Conservation (phyloP, 2,797 vertebrate species). For the Echeneis naucrates region DNA sequence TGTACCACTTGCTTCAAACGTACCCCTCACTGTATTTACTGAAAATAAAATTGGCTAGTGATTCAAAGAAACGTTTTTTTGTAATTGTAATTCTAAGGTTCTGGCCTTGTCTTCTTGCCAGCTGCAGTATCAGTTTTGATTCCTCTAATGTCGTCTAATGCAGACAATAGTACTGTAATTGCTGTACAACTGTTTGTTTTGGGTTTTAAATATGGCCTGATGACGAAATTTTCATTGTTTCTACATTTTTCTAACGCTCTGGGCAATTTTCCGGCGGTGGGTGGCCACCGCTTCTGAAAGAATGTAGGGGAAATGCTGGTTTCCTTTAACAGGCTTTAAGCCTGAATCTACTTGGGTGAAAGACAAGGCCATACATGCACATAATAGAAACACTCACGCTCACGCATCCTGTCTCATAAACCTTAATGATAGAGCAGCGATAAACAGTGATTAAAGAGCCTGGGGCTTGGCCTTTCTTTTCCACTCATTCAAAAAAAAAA, state of each 20-base stretch:
- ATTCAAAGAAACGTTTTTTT: background rate
- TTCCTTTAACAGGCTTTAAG: constrained; percentile 70
- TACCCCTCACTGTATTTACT: background rate
- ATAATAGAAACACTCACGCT: constrained; percentile 67
- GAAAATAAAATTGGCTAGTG: background rate
- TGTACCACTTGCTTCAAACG: background rate
- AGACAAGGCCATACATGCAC: constrained; percentile 72
- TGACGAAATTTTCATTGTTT: constrained; percentile 79
- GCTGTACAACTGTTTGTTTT: constrained; percentile 78
- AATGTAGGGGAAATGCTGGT: constrained; percentile 73
- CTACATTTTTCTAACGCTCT: constrained; percentile 56
- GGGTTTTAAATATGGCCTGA: constrained; percentile 71
- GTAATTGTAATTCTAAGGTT: constrained; percentile 2
- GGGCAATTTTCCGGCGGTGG: constrained; percentile 76
- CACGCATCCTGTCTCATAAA: constrained; percentile 83
- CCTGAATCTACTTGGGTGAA: constrained; percentile 62
- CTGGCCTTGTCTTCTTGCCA: background rate
- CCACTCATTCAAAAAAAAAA: constrained; percentile 25
- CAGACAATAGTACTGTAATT: constrained; percentile 75
- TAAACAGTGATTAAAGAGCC: constrained; percentile 79
- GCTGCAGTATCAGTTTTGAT: constrained; percentile 55
- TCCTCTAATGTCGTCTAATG: constrained; percentile 55
- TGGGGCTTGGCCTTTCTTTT: constrained; percentile 41
- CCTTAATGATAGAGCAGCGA: constrained; percentile 80
- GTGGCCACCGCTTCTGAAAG: constrained; percentile 69